Conservation (phyloP, 2,888 invertebrate species). For the Patella depressa region DNA sequence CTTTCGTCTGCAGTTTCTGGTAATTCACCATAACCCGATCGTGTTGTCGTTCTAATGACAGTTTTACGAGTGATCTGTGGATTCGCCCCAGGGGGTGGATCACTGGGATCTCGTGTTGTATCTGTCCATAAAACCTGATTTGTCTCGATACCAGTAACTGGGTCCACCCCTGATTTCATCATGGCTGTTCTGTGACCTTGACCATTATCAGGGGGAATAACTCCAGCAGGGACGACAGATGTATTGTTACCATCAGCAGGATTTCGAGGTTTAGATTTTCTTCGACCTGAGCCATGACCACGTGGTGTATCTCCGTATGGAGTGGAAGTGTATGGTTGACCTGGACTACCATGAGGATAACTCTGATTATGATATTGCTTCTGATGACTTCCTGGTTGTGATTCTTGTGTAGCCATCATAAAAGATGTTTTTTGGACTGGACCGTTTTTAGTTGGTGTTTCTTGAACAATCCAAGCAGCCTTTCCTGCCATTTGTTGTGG, state of each 20-base stretch:
- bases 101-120: constrained; percentile 55
- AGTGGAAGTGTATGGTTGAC: constrained; percentile 44
- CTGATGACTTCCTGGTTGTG: constrained; percentile 16
- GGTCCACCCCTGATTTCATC: constrained; percentile 55
- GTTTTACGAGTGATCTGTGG: constrained; percentile 60
- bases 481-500: constrained; percentile 41
- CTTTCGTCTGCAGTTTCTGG: constrained; percentile 53
- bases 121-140: constrained; percentile 63
- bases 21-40: constrained; percentile 49
- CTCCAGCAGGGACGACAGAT: constrained; percentile 35
- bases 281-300: constrained; percentile 24
- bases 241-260: constrained; percentile 20
- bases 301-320: constrained; percentile 32
- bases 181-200: constrained; percentile 51
- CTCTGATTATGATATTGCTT: constrained; percentile 17
- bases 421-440: constrained; percentile 46
- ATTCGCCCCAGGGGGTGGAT: constrained; percentile 53
- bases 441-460: constrained; percentile 49
- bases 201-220: constrained; percentile 50
- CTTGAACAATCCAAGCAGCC: constrained; percentile 56
- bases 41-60: constrained; percentile 57
- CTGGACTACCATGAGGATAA: constrained; percentile 43
- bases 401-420: constrained; percentile 41
- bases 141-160: constrained; percentile 52
- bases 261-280: constrained; percentile 20